Base-by-base conservation (phyloP, 2,888 invertebrate species). In the Hemaris fuciformis region DNA sequence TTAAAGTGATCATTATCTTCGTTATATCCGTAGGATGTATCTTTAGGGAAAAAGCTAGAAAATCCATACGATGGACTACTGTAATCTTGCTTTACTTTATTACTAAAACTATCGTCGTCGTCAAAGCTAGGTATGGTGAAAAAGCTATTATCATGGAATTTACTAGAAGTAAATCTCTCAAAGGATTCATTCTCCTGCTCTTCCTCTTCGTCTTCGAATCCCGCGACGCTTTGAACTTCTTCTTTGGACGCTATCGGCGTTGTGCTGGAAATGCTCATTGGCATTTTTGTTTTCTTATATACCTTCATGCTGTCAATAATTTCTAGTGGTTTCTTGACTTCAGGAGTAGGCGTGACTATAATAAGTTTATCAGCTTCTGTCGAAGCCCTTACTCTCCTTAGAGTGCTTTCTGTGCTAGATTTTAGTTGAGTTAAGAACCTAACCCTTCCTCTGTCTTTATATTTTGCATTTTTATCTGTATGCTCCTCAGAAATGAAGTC, bases 91-190 rank as follows among this genome's bases (percentile, higher is more conserved):
- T 84, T 85, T 1, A 76, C 72, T 73, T 84, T 87, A 65, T 85
- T 85, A 57, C 84, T 79, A 1, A 83, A 79, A 58, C 76, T 79
- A 31, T 79, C 77, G 59, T 79, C 75, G 64, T 88, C 73, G 4
- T 69, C 73, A 67, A 78, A 92, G 61, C 85, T 84, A 3, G 94
- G 90, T 67, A 93, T 81, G 3, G 91, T 91, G 69, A 93, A 94
- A 64, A 93, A 93, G 68, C 18, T 53, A 31, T 89, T 93, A 64
- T 92, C 92, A 68, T 92, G 91, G 70, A 92, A 93, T 69, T 93
- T 93, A 31, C 85, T 84, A 10, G 94, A 91, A 41, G 91, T 87
- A 64, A 88, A 94, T 74, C 93, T 93, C 64, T 89, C 85, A 66
- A 81, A 83, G 1, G 82, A 80, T 57, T 84, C 82, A 41, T 73